Conservation (phyloP, 2,113 vertebrate species). For the Pseudopodoces humilis region DNA sequence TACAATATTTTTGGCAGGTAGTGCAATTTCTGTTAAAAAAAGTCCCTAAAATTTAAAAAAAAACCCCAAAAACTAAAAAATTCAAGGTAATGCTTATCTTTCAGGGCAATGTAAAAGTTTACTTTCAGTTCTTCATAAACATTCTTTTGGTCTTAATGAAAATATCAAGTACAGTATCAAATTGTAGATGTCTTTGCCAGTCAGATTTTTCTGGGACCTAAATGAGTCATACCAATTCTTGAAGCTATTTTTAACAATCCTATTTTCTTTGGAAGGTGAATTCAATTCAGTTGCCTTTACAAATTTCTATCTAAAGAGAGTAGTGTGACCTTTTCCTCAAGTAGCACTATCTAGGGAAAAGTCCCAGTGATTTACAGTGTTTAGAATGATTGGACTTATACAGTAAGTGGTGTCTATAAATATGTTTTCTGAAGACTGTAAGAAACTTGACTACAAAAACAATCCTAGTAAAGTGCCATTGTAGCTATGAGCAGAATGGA, state of each 20-base stretch:
- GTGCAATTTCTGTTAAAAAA: conserved; percentile 14
- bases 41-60: fast-evolving
- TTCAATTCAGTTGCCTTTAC: conserved; percentile 38
- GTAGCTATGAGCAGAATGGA: conserved; percentile 1
- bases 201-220: conserved; percentile 39
- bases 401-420: not conserved
- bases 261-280: conserved; percentile 25
- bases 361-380: not conserved
- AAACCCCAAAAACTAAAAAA: not conserved
- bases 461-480: not conserved
- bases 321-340: conserved; percentile 13
- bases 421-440: not conserved
- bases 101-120: not conserved
- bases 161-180: not conserved
- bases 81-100: not conserved
- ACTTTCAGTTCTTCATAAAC: conserved; percentile 17
- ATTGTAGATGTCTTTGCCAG: conserved; percentile 26
- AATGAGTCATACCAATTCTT: not conserved
- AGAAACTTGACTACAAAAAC: not conserved
- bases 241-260: conserved; percentile 30
- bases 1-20: conserved; percentile 23
- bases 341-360: not conserved
- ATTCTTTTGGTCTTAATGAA: not conserved
- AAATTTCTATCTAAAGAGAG: not conserved
- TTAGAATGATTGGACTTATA: not conserved